Evolutionary conservation across 2,888 invertebrate genomes (phyloP).

Genomic region (Hedychridium roseum): DNA sequence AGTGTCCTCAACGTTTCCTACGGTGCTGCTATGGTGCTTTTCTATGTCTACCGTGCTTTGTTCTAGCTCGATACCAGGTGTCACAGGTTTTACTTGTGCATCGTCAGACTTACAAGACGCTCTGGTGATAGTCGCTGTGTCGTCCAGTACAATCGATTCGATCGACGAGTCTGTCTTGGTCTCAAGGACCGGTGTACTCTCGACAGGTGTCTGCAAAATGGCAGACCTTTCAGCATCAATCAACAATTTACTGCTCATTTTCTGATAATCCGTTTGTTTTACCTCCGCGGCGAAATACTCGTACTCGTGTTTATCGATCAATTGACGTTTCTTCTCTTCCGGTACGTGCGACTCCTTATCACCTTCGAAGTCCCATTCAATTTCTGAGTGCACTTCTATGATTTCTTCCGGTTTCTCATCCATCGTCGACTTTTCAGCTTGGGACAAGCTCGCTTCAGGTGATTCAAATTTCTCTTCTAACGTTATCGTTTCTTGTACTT

Average conservation of each 20-base stretch:
- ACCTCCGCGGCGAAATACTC: slow-evolving; percentile 45
- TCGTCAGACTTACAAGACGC: slow-evolving; percentile 59
- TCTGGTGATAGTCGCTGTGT: slow-evolving; percentile 40
- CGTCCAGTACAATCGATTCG: slow-evolving; percentile 42
- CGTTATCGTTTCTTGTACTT: background rate
- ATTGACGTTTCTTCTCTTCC: slow-evolving; percentile 4
- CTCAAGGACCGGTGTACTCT: slow-evolving; percentile 28
- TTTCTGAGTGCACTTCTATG: background rate
- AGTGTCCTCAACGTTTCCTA: slow-evolving; percentile 44
- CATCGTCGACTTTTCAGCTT: background rate
- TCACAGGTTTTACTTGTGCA: slow-evolving; percentile 49
- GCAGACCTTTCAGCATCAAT: slow-evolving; percentile 44
- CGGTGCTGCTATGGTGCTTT: slow-evolving; percentile 56
- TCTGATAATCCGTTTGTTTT: slow-evolving; percentile 29
- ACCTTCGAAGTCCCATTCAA: background rate
- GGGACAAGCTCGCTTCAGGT: background rate
- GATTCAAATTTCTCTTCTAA: background rate
- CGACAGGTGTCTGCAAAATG: slow-evolving; percentile 50
- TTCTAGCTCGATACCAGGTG: slow-evolving; percentile 52
- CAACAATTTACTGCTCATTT: slow-evolving; percentile 23
- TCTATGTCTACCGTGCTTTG: slow-evolving; percentile 61
- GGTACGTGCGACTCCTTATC: background rate
- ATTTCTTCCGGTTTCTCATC: background rate
- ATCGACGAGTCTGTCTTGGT: slow-evolving; percentile 29
- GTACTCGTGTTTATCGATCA: slow-evolving; percentile 34